Evolutionary conservation across 2,888 invertebrate species (phyloP), one percentile per base, ranked within the genome.

Genomic region (Diaperis boleti): DNA sequence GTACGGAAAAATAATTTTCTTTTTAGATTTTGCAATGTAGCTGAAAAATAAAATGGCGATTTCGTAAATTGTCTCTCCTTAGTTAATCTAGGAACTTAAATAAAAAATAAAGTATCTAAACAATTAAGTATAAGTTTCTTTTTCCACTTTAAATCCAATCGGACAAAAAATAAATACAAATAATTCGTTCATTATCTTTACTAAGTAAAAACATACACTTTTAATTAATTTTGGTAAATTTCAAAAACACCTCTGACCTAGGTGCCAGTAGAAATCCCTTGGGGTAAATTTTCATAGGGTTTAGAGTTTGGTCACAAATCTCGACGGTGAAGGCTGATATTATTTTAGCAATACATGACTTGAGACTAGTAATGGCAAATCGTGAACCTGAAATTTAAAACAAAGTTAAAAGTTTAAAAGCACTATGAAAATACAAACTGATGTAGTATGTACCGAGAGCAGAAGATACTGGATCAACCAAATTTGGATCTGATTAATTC

Each of bases 281-380:
- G 8, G 68, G 60, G 35, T 67, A 60, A 15, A 66, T 50, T n/a
- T 62, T 59, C 45, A 67, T 37, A 2, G 50, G 56, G 14, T 62
- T 17, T 29, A 29, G 29, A 3, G 67, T 68, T 31, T 70, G 44
- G 11, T 62, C 45, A 14, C 62, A 64, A 2, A 52, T 29, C 10
- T 61, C 49, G 8, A 72, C 42, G 35, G 69, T 57, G 52, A 62
- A 72, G 13, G 67, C 39, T 0, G 52, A 11, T 20, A 72, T 39
- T 14, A 70, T 64, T 4, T 42, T 44, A 1, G 62, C 56, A 1
- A 71, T 6, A 11, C 60, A 64, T 0, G 67, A 44, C 61, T 69
- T 73, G 1, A 62, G n/a, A 44, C 33, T 52, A 2, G 50, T 10
- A 6, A 5, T 52, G 20, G 50, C 59, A 33, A 52, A 60, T 15